Percentiles rank a stretch among this genome's conserved stretches.
phyloP scores from a whole-genome alignment of 2,888 invertebrate genomes.

The Pardosa pseudoannulata region DNA sequence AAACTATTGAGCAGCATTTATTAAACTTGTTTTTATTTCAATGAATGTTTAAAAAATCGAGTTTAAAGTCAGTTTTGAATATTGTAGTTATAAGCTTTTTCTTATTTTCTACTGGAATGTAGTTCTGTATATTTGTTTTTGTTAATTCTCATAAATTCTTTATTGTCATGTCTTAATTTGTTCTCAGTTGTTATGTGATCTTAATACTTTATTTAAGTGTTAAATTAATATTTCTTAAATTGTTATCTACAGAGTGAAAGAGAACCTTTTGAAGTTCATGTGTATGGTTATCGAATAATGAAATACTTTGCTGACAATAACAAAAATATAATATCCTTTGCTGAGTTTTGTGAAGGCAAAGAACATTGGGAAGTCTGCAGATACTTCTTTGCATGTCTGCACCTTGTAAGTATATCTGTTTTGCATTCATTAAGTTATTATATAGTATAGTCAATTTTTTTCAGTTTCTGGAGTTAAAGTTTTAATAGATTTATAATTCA shows the following conservation, averaged over 20 bases:
- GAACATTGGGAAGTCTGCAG: slow-evolving; percentile 58
- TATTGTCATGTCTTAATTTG: neutral
- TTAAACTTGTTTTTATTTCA: too few species aligned
- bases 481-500: too few species aligned
- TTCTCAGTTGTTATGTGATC: too few species aligned
- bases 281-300: slow-evolving; percentile 43
- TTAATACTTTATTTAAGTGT: neutral
- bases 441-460: too few species aligned
- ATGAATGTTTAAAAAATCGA: too few species aligned
- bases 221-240: neutral
- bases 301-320: slow-evolving; percentile 58
- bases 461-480: too few species aligned
- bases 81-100: too few species aligned
- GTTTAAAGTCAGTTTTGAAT: too few species aligned
- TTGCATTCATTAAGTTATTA: too few species aligned
- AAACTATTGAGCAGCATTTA: too few species aligned
- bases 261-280: slow-evolving; percentile 62
- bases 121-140: too few species aligned
- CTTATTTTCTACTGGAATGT: too few species aligned
- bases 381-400: slow-evolving; percentile 67
- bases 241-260: slow-evolving; percentile 39
- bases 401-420: slow-evolving; percentile 35
- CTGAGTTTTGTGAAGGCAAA: slow-evolving; percentile 64
- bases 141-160: neutral
- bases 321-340: slow-evolving; percentile 58